Evolutionary conservation across 2,888 invertebrate genomes (phyloP), one percentile per base, ranked within the genome.

Genomic region (Hypercompe scribonia): DNA sequence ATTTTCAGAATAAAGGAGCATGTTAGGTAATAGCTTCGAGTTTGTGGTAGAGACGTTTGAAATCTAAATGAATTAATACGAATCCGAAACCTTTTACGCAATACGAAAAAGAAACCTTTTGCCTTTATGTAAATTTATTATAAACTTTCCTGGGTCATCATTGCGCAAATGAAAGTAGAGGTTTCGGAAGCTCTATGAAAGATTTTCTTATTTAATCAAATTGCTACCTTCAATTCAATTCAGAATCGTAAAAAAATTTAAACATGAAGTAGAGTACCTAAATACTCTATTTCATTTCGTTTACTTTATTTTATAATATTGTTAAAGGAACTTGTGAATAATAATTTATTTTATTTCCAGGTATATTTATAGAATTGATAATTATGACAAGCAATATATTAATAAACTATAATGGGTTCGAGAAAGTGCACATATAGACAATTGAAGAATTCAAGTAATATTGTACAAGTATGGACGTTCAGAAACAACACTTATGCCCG

Each of bases 401-500:
- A 83, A 79, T 91, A 88, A 87, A 89, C 84, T 92, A 94, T 92
- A 90, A 94, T 94, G 94, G 88, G 83, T 89, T 86, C 87, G 83
- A 88, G 78, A 83, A 87, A 78, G 73, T 84, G 86, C 83, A 80
- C 83, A 79, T 85, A 78, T 90, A 91, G 84, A 78, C 75, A 79
- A 79, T 79, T 72, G 73, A 78, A 80, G 79, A 72, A 83, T 70
- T 78, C 81, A 75, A 83, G 84, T 76, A 71, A 85, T 84, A 90
- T 88, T 90, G 88, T 90, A 89, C 86, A 87, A 92, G 74, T 84
- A 96, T 96, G 96, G 96, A 96, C 85, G 91, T 96, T 84, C 98
- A 98, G 92, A 97, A 97, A 90, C 97, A 98, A 91, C 97, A 97
- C 88, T 93, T 98, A 87, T 98, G 98, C 92, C 98, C 98, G 89